Evolutionary conservation across 1,140 invertebrate species (phyloP), one percentile per base, ranked within the genome.

Genomic region (Temnothorax longispinosus): DNA sequence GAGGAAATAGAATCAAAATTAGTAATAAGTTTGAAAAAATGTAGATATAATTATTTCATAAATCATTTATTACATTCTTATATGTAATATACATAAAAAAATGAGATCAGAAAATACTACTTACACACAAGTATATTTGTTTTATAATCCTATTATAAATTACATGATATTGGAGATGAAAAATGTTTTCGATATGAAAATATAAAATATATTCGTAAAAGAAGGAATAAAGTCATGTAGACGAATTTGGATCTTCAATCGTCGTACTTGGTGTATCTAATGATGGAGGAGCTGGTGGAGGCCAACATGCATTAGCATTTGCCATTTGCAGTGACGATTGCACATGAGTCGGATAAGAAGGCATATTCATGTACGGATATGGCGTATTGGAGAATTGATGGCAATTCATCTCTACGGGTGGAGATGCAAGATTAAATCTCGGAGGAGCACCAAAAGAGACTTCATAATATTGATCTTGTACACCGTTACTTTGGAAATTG

Each of bases 241-340:
- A 8, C 21, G 1, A 54, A 56, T 56, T 11, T 74, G 18, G 6
- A 38, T 56, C 18, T 27, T 27, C 27, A 27, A 27, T 27, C 27
- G 27, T 27, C 27, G 27, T 27, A 27, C 27, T 27, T 27, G 38
- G 38, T 6, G 38, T 50, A 50, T 50, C n/a, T 69, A 21, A 47
- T 15, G 41, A 50, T 7, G 65, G 10, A 69, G 41, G 6, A 69
- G 15, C 10, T 47, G 41, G n/a, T 41, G 52, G 2, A 58, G 38
- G 7, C 18, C 72, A 58, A 75, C 18, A 15, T 27, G 35, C 7
- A 71, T 52, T 32, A 2, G 21, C 3, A 41, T 75, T 47, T 3
- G 41, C n/a, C 3, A 13, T 69, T 35, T 84, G 21, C 1, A 80
- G 10, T 64, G 64, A 82, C 47, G 76, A 35, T 88, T 71, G 87